Evolutionary conservation across 2,888 invertebrate species (phyloP), one percentile per base, ranked within the genome.

Genomic region (Aleiodes testaceus): DNA sequence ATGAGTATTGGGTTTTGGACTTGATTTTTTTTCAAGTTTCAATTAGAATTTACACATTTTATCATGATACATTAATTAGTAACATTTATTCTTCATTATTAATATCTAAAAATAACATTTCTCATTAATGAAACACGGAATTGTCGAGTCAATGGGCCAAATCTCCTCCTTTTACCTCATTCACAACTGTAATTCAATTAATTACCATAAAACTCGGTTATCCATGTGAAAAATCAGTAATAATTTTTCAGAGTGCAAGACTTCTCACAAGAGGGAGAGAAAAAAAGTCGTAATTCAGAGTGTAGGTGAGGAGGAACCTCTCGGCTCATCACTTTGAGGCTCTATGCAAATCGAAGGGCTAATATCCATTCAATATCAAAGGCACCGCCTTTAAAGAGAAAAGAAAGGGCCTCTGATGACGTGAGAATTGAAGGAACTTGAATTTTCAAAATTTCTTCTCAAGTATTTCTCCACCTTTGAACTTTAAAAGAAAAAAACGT

Each of bases 321-420:
- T 16, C 14, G 55, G 26, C 30, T 55, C 55, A 55, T 55, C 36
- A 26, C 26, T 55, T 55, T 22, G 55, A 36, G 26, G 36, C 14
- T 55, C 55, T 55, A 55, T 55, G 55, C 55, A 55, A 55, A 55
- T 55, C 36, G 16, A 55, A 55, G 26, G 36, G 55, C 26, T 30
- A 26, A 36, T 30, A 55, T 14, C n/a, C 26, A 16, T 9, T 14
- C 49, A 16, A n/a, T 55, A 30, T 55, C 55, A 55, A 55, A 55
- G 55, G 55, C n/a, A 55, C 55, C 55, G 55, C 55, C 7, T 55
- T 22, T 3, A 55, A 36, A 36, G 36, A 36, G 36, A 36, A 36
- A 36, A 36, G 3, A 55, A 55, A 55, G 55, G 30, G 55, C 36
- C 36, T 55, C 22, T 36, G 36, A 26, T 55, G 55, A 55, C 26